Evolutionary conservation across 2,797 vertebrate genomes (phyloP).

Genomic region (Rhabdomys pumilio): DNA sequence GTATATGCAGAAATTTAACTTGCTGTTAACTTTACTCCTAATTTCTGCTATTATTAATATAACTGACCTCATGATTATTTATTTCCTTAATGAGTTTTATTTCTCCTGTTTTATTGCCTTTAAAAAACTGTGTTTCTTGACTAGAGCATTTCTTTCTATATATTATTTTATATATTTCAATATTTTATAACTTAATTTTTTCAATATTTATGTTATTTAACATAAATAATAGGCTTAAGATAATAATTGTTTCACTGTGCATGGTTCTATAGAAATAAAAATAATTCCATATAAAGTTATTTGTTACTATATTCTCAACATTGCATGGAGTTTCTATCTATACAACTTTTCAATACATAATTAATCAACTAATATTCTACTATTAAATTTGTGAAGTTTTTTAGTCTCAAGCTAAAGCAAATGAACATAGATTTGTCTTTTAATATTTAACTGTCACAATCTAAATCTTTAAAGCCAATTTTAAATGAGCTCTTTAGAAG

Average conservation of each 20-base stretch:
- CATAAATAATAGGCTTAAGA: neutral
- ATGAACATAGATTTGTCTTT: neutral
- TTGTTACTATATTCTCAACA: neutral
- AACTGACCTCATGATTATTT: neutral
- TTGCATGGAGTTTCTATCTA: neutral
- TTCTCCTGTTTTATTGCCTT: neutral
- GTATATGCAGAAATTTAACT: neutral
- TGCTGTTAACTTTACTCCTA: neutral
- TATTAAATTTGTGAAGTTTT: constrained; percentile 14
- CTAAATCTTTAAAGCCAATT: neutral
- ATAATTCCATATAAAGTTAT: neutral
- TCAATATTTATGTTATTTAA: neutral
- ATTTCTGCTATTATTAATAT: neutral
- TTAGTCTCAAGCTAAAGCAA: neutral
- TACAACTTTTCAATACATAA: neutral
- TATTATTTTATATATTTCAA: neutral
- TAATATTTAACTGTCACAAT: neutral
- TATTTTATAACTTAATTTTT: neutral
- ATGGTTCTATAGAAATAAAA: neutral
- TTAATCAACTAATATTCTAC: neutral
- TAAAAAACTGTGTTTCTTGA: neutral
- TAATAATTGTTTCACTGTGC: neutral
- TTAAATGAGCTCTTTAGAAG: neutral
- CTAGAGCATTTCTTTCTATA: neutral
- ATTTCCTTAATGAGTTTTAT: neutral